These are phyloP conservation scores for Chymomyza amoena DNA, from an alignment of 2,888 invertebrate species.

Conservation along the genomic window DNA sequence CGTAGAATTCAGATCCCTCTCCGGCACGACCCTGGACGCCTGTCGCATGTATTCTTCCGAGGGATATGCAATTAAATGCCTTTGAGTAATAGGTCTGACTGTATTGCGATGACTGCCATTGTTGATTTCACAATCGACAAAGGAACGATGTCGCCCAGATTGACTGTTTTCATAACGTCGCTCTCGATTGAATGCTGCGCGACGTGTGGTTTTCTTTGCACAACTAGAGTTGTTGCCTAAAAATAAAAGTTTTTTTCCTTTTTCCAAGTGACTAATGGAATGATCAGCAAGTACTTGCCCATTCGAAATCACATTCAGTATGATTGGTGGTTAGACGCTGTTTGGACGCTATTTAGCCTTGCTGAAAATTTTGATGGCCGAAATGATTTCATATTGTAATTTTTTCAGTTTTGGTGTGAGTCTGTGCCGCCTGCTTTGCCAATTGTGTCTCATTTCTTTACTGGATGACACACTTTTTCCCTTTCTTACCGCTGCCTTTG, in stretches of 20 bases:
- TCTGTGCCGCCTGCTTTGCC: conserved; percentile 24
- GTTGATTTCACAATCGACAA: not conserved
- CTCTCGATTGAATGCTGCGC: not conserved
- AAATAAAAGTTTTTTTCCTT: not conserved
- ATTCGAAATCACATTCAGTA: conserved; percentile 27
- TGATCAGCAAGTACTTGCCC: conserved; percentile 24
- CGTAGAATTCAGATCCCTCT: too few relatives aligned
- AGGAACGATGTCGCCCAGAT: not conserved
- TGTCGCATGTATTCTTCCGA: not conserved
- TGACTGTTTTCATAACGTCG: not conserved
- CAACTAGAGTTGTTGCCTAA: not conserved
- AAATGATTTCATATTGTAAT: not conserved
- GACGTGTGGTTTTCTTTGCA: not conserved
- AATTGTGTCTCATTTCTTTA: conserved; percentile 5
- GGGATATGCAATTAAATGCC: not conserved
- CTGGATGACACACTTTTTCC: conserved; percentile 53
- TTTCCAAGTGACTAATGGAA: not conserved
- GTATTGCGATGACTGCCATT: not conserved
- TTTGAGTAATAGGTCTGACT: not conserved
- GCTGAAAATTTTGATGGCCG: conserved; percentile 20
- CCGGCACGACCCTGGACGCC: too few relatives aligned
- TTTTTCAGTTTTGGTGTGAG: not conserved
- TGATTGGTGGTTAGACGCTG: not conserved
- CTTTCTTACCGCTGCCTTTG: not conserved
- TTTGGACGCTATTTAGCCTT: not conserved